Conservation (phyloP, 2,113 vertebrate genomes). For the Oenanthe melanoleuca region DNA sequence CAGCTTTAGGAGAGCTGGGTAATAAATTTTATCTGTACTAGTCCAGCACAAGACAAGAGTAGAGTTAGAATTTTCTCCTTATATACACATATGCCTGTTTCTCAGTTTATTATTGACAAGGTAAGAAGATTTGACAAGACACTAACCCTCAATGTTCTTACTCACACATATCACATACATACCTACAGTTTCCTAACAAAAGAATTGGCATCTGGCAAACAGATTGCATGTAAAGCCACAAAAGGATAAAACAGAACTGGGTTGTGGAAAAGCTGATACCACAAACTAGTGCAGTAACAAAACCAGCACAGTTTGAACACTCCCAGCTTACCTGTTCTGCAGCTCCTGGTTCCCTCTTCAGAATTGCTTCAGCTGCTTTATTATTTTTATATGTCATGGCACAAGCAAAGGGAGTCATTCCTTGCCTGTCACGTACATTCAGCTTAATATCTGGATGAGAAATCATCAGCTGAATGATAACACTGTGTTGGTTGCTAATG, state of each 20-base stretch:
- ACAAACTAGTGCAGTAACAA: background rate
- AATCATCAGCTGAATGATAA: slow-evolving; percentile 96
- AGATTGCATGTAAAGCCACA: background rate
- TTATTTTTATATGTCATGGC: slow-evolving; percentile 99
- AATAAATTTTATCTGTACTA: background rate
- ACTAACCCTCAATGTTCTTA: background rate
- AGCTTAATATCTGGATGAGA: slow-evolving; percentile 94
- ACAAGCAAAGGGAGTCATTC: slow-evolving; percentile 96
- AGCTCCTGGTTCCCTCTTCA: slow-evolving; percentile 93
- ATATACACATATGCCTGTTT: background rate
- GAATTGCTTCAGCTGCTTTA: slow-evolving; percentile 94
- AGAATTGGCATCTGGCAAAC: background rate
- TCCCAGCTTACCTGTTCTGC: slow-evolving; percentile 88
- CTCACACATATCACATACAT: background rate
- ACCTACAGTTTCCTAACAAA: background rate
- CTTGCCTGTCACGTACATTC: slow-evolving; percentile 90
- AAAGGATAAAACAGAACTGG: background rate
- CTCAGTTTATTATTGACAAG: background rate
- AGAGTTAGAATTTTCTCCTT: background rate
- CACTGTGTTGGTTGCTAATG: slow-evolving; percentile 92
- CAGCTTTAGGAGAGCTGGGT: background rate
- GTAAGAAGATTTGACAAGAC: background rate
- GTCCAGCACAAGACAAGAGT: background rate
- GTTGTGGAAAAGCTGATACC: background rate
- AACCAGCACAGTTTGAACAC: background rate